A percentile compares a stretch with the other conserved stretches of the same genome.
Conservation (phyloP, 1,140 invertebrate genomes). For the Hypothenemus hampei region DNA sequence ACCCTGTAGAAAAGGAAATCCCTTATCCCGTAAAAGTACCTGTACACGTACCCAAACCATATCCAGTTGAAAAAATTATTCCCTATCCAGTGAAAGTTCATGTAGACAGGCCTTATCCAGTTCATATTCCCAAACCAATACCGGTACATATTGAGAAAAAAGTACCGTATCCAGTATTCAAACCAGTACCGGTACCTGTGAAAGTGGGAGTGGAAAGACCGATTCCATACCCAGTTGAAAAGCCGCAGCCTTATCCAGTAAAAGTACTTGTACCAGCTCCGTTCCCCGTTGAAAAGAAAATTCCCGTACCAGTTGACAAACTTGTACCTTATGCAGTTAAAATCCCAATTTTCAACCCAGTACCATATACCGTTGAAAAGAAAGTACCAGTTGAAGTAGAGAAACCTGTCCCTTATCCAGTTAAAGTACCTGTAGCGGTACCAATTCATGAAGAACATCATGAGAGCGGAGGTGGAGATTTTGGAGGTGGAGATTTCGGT, state of each 20-base stretch:
- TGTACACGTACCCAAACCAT: conserved; percentile 56
- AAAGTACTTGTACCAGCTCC: conserved; percentile 55
- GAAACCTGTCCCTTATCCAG: conserved; percentile 55
- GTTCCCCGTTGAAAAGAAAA: conserved; percentile 53
- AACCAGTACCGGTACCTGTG: conserved; percentile 52
- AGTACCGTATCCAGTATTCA: conserved; percentile 46
- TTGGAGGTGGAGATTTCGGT: conserved; percentile 28
- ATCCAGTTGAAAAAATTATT: conserved; percentile 54
- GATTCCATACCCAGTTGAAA: conserved; percentile 58
- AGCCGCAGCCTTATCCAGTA: conserved; percentile 56
- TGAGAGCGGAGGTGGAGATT: conserved; percentile 35
- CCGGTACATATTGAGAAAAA: conserved; percentile 45
- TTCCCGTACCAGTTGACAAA: conserved; percentile 59
- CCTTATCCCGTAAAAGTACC: conserved; percentile 57
- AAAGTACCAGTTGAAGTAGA: conserved; percentile 59
- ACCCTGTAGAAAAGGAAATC: conserved; percentile 60
- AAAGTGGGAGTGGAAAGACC: conserved; percentile 53
- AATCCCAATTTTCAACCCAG: conserved; percentile 58
- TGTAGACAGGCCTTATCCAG: conserved; percentile 55
- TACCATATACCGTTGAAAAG: conserved; percentile 60
- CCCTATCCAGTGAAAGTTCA: conserved; percentile 60
- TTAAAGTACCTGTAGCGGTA: conserved; percentile 61
- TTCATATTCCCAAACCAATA: conserved; percentile 47
- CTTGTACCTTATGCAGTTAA: conserved; percentile 59
- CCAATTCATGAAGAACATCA: conserved; percentile 49